Base-by-base conservation (phyloP, 2,888 invertebrate species). In the Ferrisia virgata region DNA sequence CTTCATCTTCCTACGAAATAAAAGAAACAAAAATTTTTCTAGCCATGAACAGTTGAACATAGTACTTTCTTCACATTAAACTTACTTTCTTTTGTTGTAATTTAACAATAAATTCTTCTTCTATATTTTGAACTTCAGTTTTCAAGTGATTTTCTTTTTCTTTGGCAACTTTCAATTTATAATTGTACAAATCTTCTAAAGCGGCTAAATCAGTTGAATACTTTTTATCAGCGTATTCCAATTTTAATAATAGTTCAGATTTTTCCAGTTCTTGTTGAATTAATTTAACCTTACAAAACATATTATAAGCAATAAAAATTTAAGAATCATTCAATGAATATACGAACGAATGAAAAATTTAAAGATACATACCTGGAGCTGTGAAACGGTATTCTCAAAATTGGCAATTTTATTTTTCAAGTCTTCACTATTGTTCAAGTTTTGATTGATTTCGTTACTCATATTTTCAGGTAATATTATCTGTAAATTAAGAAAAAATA, bases 241-340 rank as follows among this genome's bases (percentile, higher is more conserved):
- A 69, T 40, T 84, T 53, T 18, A 79, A 9, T 64, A 43, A 40
- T 9, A 84, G 25, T 28, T 79, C 80, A 31, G 28, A n/a, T 25
- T 84, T 84, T 39, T 84, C 84, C n/a, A 80, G 40, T 84, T 84
- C 84, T 31, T 58, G 28, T 36, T 84, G 58, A 64, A 28, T 78
- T 58, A 84, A 33, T 79, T 84, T 79, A 11, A 47, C 58, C 78
- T 84, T 5, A 11, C 4, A 18, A 80, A 53, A 80, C 25, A 25
- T 28, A 79, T 6, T 9, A 22, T 13, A 22, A 69, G 2, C 22
- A 18, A 69, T 31, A 9, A 31, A 22, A 69, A 69, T 76, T 33
- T 36, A 33, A 76, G 18, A 33, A 31, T 33, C 33, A 28, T 25
- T 40, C 33, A 1, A 76, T 8, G 40, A 22, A 13, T 18, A 9